Evolutionary conservation across 1,140 invertebrate species (phyloP), one percentile per base, ranked within the genome.

Genomic region (Atta texana): DNA sequence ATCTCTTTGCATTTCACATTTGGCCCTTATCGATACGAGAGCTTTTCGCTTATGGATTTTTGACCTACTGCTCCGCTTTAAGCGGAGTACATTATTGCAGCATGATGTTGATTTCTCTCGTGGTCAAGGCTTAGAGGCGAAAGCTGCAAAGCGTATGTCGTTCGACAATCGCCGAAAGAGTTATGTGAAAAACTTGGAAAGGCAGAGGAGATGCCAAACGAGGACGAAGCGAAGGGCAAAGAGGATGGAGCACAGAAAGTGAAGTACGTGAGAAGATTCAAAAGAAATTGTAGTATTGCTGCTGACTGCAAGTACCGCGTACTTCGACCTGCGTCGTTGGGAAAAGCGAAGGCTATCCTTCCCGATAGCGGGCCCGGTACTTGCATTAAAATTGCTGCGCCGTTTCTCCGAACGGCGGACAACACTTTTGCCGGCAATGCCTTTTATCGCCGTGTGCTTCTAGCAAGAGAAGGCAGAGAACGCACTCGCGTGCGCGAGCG

Each of bases 361-460:
- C 39, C 39, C 39, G 55, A 61, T n/a, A 18, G 77, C 18, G 39
- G 53, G 21, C 21, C 2, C 44, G 28, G 57, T 10, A n/a, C 72
- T 85, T 51, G 51, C 82, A 78, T 85, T 85, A 85, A 85, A 85
- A 85, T 84, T 34, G 69, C 49, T 31, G 24, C 8, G 31, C 55
- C 82, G n/a, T 76, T 85, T 53, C 49, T 72, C 21, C 63, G 31
- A 8, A 16, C 34, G 84, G 84, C 69, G 76, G 86, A 88, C 87
- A 75, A 85, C 31, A 90, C 78, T 90, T 90, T 91, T 88, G 85
- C 87, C 77, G 74, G 87, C 84, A 87, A 86, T 89, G 85, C 59
- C 76, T 92, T 92, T 92, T 90, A 90, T 80, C 78, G 55, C 78
- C 64, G 80, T 75, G 6, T 55, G 81, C 86, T 82, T 76, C 74